Evolutionary conservation across 2,113 vertebrate species (phyloP).

Genomic region (Meriones unguiculatus): DNA sequence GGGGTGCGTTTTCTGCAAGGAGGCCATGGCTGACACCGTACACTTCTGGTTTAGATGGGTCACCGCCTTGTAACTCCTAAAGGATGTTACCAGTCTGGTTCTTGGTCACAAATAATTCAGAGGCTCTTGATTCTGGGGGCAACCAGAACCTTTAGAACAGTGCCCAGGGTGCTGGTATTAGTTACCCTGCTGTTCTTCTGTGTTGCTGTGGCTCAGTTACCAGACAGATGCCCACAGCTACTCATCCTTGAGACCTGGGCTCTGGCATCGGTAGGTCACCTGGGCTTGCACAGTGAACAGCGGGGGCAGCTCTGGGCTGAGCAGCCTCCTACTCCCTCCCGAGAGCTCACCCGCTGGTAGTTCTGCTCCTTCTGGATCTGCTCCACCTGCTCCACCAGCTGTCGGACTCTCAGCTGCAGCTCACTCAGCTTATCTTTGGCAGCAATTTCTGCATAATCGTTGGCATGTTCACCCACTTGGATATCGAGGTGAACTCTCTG

Average conservation of each 20-base stretch:
- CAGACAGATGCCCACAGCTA: not conserved
- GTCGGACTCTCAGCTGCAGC: slow-evolving; percentile 93
- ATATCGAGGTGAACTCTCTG: slow-evolving; percentile 96
- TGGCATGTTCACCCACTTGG: slow-evolving; percentile 95
- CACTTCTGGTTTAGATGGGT: not conserved
- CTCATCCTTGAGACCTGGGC: not conserved
- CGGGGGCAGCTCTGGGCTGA: not conserved
- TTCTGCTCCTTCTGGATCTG: slow-evolving; percentile 98
- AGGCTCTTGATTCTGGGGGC: not conserved
- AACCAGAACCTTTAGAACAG: not conserved
- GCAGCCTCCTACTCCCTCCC: not conserved
- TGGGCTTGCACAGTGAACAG: not conserved
- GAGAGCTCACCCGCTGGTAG: slow-evolving; percentile 92
- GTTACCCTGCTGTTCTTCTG: not conserved
- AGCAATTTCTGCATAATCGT: slow-evolving; percentile 95
- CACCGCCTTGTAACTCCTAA: not conserved
- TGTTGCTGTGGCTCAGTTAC: not conserved
- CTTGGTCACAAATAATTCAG: not conserved
- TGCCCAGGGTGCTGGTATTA: not conserved
- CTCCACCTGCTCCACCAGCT: slow-evolving; percentile 95
- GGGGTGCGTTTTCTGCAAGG: not conserved
- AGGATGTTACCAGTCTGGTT: not conserved
- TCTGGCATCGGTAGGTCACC: not conserved
- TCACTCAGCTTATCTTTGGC: slow-evolving; percentile 96
- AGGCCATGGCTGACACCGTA: not conserved